phyloP scores from a whole-genome alignment of 2,888 invertebrate species.

The Rutpela maculata region DNA sequence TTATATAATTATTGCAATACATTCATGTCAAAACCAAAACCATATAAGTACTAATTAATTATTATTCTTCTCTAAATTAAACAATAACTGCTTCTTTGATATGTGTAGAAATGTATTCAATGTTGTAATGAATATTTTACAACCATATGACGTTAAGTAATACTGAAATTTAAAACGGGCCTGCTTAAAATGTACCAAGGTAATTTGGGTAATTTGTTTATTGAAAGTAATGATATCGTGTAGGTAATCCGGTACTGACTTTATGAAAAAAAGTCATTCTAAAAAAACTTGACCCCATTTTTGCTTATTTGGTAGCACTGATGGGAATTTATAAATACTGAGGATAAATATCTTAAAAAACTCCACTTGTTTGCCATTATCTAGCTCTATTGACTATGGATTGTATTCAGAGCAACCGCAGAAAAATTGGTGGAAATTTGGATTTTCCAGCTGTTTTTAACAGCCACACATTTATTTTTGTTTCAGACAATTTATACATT shows the following conservation, averaged over 20 bases:
- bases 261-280: too few relatives aligned
- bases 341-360: too few relatives aligned
- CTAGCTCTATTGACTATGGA: too few relatives aligned
- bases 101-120: background rate
- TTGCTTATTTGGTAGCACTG: too few relatives aligned
- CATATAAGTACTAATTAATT: background rate
- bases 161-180: background rate
- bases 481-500: too few relatives aligned
- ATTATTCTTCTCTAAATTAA: conserved; percentile 3
- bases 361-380: too few relatives aligned
- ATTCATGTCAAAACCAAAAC: background rate
- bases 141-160: background rate
- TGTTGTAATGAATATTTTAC: background rate
- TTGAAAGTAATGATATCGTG: background rate
- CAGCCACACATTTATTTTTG: too few relatives aligned
- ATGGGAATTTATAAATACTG: too few relatives aligned
- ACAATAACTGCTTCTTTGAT: background rate
- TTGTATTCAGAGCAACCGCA: too few relatives aligned
- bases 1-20: background rate
- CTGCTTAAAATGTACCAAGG: background rate
- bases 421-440: too few relatives aligned
- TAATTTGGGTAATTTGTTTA: background rate
- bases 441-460: too few relatives aligned
- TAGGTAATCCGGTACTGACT: background rate
- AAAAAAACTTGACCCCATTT: too few relatives aligned